Evolutionary conservation across 1,140 invertebrate species (phyloP).

Genomic region (Goniozus legneri): DNA sequence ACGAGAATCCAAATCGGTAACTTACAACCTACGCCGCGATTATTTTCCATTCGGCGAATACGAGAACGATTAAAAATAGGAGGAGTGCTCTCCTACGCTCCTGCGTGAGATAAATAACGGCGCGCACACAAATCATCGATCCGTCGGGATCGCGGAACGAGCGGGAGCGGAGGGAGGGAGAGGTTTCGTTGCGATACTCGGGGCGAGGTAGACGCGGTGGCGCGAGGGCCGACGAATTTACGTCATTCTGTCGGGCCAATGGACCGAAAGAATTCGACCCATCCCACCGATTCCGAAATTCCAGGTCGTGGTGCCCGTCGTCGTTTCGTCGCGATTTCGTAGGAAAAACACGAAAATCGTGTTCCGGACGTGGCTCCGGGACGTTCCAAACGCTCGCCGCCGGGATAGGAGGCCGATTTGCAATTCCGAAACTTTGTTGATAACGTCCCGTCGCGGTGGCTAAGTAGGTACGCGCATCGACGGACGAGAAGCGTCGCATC

Average conservation of each 20-base stretch:
- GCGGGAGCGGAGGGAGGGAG: too few species aligned
- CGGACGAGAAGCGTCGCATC: conserved; percentile 18
- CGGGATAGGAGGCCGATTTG: conserved; percentile 24
- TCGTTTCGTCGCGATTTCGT: not conserved
- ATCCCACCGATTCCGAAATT: conserved; percentile 20
- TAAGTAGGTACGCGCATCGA: conserved; percentile 18
- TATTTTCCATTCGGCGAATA: too few species aligned
- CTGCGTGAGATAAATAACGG: too few species aligned
- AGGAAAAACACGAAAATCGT: conserved; percentile 30
- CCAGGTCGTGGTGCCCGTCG: conserved; percentile 1
- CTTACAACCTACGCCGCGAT: too few species aligned
- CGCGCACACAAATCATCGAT: too few species aligned
- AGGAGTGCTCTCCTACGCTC: too few species aligned
- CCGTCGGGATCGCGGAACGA: too few species aligned
- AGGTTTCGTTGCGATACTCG: too few species aligned
- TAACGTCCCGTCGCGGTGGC: conserved; percentile 23
- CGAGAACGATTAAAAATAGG: too few species aligned
- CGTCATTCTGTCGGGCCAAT: conserved; percentile 49
- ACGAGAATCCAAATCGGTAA: conserved; percentile 1
- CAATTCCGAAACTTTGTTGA: conserved; percentile 41
- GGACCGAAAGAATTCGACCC: conserved; percentile 43
- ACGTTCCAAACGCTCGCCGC: conserved; percentile 8
- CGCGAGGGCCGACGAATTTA: conserved; percentile 49
- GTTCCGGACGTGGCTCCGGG: conserved; percentile 19
- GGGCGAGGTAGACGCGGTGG: too few species aligned